phyloP scores from a whole-genome alignment of 2,888 invertebrate genomes.

The Oeneis ivallda region DNA sequence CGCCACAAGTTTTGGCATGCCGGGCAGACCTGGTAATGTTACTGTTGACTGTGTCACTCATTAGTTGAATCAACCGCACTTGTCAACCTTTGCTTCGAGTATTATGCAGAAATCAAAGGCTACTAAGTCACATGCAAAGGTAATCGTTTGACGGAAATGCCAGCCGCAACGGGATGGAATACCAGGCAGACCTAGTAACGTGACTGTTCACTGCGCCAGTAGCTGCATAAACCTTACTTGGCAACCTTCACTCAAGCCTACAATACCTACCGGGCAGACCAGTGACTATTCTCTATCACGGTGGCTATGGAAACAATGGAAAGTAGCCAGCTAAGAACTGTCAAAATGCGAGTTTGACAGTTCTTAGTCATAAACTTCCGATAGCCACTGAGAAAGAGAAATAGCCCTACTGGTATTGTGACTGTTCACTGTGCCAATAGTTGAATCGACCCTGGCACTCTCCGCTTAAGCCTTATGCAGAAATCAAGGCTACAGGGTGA shows the following conservation, averaged over 20 bases:
- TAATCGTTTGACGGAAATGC: conserved; percentile 88
- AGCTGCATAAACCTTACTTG: conserved; percentile 85
- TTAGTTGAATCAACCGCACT: conserved; percentile 83
- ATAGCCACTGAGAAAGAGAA: too few relatives aligned
- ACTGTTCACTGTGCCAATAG: conserved; percentile 82
- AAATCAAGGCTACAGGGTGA: not conserved
- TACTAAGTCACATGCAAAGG: conserved; percentile 84
- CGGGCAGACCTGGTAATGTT: not conserved
- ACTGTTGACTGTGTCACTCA: conserved; percentile 81
- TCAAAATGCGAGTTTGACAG: too few relatives aligned
- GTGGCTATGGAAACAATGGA: too few relatives aligned
- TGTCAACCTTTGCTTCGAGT: conserved; percentile 88
- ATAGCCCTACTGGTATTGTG: conserved; percentile 86
- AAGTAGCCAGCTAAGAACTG: too few relatives aligned
- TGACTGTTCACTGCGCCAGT: conserved; percentile 83
- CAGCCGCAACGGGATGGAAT: conserved; percentile 93
- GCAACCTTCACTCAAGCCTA: conserved; percentile 83
- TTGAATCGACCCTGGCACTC: conserved; percentile 85
- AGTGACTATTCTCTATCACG: too few relatives aligned
- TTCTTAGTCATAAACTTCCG: too few relatives aligned
- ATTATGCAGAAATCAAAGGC: conserved; percentile 89
- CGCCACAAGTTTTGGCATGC: too few relatives aligned
- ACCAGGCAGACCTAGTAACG: conserved; percentile 87
- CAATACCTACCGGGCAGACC: too few relatives aligned
- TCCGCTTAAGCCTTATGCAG: conserved; percentile 81